These are phyloP conservation scores for Poicephalus meyeri DNA, from an alignment of 2,113 vertebrate genomes.

Conservation along the genomic window DNA sequence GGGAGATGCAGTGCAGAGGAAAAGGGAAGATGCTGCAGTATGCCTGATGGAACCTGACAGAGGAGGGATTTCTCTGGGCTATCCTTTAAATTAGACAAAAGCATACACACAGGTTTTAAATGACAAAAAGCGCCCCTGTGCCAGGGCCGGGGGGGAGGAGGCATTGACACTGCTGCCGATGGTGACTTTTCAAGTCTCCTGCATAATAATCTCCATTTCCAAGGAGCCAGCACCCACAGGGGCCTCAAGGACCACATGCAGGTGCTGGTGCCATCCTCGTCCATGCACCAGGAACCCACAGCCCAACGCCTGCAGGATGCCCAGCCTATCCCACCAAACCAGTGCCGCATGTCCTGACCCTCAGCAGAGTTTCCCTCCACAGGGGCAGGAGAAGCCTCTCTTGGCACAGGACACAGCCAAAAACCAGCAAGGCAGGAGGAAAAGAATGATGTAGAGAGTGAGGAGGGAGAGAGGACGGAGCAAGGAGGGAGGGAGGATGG, in stretches of 20 bases:
- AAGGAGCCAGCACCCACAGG: neutral
- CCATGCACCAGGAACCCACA: neutral
- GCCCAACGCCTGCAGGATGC: neutral
- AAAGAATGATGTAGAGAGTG: neutral
- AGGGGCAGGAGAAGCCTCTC: neutral
- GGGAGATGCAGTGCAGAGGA: neutral
- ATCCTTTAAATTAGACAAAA: neutral
- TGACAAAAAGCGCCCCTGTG: neutral
- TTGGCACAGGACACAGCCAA: fast-evolving
- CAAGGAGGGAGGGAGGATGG: neutral
- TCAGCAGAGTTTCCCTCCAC: neutral
- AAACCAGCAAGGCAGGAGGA: neutral
- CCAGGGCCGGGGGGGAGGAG: neutral
- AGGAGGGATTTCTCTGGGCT: neutral
- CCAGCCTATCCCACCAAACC: neutral
- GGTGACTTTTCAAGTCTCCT: neutral
- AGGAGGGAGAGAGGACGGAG: neutral
- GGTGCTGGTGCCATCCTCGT: neutral
- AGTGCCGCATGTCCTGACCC: fast-evolving
- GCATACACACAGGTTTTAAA: neutral
- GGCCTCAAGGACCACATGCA: fast-evolving
- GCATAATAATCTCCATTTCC: neutral
- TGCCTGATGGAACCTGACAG: neutral
- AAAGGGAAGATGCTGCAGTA: neutral
- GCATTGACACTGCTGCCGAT: neutral